Base-by-base conservation (phyloP, 35 echinoderm and acorn worm species). In the Apostichopus parvimensis region DNA sequence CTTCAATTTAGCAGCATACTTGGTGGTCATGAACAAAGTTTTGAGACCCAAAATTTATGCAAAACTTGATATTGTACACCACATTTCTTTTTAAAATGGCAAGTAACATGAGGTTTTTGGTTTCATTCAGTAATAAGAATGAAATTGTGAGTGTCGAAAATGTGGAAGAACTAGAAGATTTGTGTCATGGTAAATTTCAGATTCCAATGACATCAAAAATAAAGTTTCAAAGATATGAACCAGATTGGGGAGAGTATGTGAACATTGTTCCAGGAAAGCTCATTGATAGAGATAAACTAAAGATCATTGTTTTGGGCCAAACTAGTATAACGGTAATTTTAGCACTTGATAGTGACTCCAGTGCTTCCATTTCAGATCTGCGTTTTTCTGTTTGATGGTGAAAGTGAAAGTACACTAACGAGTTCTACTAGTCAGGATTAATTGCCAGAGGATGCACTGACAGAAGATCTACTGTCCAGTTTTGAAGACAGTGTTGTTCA, bases 11-110 rank as follows among this genome's bases (percentile, higher is more conserved):
- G 14, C 79, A 53, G 79, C 79, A 18, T 82, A 15, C 54, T 82
- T 82, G 79, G 28, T 82, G 52, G 79, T 82, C 8, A 82, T 82
- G 79, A 82, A 82, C 17, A 54, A 53, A 82, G 45, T 82, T 82
- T 82, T 82, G 28, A 82, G 9, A 57, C 0, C 4, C 1, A 82
- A 82, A 82, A 53, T 82, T 14, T 5, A 82, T 54, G 78, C 78
- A 23, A 79, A 79, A 52, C 20, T 79, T 10, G 28, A 79, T 23
- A 24, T 79, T 21, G 28, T 23, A 28, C n/a, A 79, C 79, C 26
- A 82, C 79, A 82, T 54, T 82, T 28, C 79, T 52, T 14, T 54
- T 53, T 82, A 82, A 82, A 82, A 80, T 23, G 78, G 22, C 23
- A 82, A 82, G 53, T 14, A 78, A 78, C 7, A 78, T 82, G 79